Base-by-base conservation (phyloP, 2,888 invertebrate species). In the Caradrina clavipalpis region DNA sequence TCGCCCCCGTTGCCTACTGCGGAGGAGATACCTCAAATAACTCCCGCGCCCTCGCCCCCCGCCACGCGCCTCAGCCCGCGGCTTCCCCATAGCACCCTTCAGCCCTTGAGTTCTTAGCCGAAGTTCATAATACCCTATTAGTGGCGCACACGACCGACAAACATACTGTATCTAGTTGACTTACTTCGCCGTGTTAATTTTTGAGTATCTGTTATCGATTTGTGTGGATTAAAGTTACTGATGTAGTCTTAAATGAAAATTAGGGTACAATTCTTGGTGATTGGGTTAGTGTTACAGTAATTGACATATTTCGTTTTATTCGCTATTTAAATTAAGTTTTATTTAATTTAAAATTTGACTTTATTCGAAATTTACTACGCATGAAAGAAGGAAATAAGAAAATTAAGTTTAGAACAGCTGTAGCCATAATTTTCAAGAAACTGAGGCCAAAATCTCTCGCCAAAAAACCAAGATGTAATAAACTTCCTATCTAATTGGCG, bases 51-150 rank as follows among this genome's bases (percentile, higher is more conserved):
- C 84, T 76, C 79, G 15, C 59, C 74, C 81, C 74, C 74, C 76
- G 75, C 47, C 31, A 31, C 35, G 45, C 10, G 45, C 80, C 80
- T 73, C 80, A 59, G 78, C 68, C 81, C 81, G 78, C 75, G 69
- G 69, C 78, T 78, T 61, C 82, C 84, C 81, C 86, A 73, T 73
- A 88, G 88, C 86, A 87, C 91, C 90, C 91, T 81, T 88, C 88
- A 87, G 88, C 87, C 89, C 89, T 90, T 84, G 86, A 91, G 89
- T 93, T 92, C 91, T 93, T 87, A 89, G 89, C 83, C 88, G 89
- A 94, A 95, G 91, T 95, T 95, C 94, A 95, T 95, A 95, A 95
- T 95, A 94, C 94, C 94, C 93, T 93, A 95, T 95, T 95, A 94
- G 93, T 89, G 90, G 89, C 87, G 88, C 90, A 91, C 89, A 91